A percentile compares a stretch with the other conserved stretches of the same genome.
These are phyloP conservation scores for Eriosoma lanigerum DNA, from an alignment of 1,140 invertebrate species.

Conservation along the genomic window DNA sequence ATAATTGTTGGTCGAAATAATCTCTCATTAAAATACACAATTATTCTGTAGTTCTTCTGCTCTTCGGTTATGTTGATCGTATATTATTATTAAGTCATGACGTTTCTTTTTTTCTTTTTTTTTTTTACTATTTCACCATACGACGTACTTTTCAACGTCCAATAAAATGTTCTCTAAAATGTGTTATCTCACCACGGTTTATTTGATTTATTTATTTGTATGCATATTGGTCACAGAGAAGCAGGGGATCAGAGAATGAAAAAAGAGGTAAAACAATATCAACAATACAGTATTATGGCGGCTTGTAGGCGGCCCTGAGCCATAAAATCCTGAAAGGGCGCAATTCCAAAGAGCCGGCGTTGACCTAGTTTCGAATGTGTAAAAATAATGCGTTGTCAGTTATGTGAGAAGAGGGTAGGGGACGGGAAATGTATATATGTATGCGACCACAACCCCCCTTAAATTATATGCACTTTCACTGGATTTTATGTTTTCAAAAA, in stretches of 20 bases:
- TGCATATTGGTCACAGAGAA: neutral
- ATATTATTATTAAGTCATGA: too few species aligned
- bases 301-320: neutral
- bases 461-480: constrained; percentile 12
- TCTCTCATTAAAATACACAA: too few species aligned
- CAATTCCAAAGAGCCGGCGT: constrained; percentile 8
- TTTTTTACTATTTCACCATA: too few species aligned
- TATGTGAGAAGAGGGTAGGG: too few species aligned
- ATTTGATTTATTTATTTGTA: too few species aligned
- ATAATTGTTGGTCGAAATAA: too few species aligned
- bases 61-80: too few species aligned
- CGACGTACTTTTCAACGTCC: too few species aligned
- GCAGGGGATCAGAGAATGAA: neutral
- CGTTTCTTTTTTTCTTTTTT: too few species aligned
- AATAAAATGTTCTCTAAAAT: too few species aligned
- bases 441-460: neutral
- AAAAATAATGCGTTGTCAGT: neutral
- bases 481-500: neutral
- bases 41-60: too few species aligned
- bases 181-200: too few species aligned
- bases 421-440: neutral
- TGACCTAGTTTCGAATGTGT: constrained; percentile 23
- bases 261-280: constrained; percentile 32
- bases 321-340: constrained; percentile 20
- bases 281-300: neutral